Conservation (phyloP, 2,797 vertebrate genomes). For the Pseudotriccus pelzelni region DNA sequence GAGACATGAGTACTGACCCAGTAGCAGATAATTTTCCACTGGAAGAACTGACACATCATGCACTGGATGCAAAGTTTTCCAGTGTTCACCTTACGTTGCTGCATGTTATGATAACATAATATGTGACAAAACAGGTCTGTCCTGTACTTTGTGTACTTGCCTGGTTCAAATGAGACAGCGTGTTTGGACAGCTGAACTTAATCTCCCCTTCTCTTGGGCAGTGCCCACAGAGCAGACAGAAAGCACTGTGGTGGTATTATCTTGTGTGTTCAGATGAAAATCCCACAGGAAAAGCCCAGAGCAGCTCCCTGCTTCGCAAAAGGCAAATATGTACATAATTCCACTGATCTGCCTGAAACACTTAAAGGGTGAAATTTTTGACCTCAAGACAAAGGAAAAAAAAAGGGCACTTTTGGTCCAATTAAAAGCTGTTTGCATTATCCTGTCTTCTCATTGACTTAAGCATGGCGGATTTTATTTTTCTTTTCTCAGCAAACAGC, state of each 20-base stretch:
- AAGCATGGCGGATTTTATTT: background rate
- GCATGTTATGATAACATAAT: background rate
- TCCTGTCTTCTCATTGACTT: background rate
- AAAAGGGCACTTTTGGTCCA: background rate
- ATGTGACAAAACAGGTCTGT: background rate
- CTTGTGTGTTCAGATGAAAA: background rate
- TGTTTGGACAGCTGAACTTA: background rate
- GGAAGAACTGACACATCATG: background rate
- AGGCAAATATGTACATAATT: background rate
- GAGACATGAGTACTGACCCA: background rate
- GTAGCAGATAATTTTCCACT: background rate
- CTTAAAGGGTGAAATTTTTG: background rate
- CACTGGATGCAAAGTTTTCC: background rate
- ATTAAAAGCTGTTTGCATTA: background rate
- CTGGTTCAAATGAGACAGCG: background rate
- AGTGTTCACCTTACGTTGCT: background rate
- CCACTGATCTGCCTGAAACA: background rate
- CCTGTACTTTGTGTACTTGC: background rate
- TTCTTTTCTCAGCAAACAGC: background rate
- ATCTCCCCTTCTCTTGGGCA: background rate
- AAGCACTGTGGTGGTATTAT: background rate
- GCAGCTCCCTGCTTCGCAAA: background rate
- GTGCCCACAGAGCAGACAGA: rapidly evolving
- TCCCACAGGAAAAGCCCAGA: background rate
- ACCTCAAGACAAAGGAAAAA: background rate